Evolutionary conservation across 2,113 vertebrate species (phyloP).

Genomic region (Urocitellus parryii): DNA sequence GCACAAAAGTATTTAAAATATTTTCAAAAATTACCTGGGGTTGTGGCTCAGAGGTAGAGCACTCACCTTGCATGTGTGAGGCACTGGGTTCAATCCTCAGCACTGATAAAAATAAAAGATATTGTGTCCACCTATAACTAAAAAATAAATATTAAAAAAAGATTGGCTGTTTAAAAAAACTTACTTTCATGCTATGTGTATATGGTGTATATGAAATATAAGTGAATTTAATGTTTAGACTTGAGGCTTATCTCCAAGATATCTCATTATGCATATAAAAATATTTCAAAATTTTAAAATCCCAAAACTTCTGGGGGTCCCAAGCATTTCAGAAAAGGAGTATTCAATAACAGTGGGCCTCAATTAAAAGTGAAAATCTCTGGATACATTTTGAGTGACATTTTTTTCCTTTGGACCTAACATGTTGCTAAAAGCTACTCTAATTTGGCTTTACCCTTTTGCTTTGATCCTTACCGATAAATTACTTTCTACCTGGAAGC

Average conservation of each 20-base stretch:
- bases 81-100: too few relatives aligned
- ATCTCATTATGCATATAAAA: not conserved
- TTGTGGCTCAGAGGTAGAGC: too few relatives aligned
- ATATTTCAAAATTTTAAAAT: not conserved
- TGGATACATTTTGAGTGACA: not conserved
- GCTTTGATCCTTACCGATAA: not conserved
- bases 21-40: not conserved
- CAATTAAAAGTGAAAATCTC: not conserved
- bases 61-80: too few relatives aligned
- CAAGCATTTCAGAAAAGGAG: not conserved
- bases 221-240: not conserved
- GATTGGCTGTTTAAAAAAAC: too few relatives aligned
- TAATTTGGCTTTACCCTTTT: not conserved
- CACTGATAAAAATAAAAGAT: too few relatives aligned
- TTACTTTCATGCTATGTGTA: not conserved
- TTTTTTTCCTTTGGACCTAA: not conserved
- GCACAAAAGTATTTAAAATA: not conserved
- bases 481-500: constrained; percentile 3
- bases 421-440: not conserved
- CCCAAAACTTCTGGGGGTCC: not conserved
- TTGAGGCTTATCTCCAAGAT: too few relatives aligned
- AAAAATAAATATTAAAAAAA: too few relatives aligned
- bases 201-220: not conserved
- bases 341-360: not conserved
- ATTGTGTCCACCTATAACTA: too few relatives aligned